Conservation (phyloP, 2,888 invertebrate species). For the Celastrina argiolus region DNA sequence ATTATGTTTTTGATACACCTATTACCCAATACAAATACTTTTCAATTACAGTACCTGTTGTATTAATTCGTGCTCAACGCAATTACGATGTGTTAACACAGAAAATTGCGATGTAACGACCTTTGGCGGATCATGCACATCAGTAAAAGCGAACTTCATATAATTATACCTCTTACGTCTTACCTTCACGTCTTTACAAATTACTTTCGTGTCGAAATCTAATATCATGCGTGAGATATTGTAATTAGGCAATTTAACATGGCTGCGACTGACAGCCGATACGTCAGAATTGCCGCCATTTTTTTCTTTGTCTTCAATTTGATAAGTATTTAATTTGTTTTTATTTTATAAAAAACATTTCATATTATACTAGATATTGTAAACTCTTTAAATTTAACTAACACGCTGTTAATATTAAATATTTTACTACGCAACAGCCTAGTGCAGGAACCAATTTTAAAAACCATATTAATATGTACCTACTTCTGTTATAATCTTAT, state of each 20-base stretch:
- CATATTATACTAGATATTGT: too few relatives aligned
- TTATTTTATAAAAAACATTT: too few relatives aligned
- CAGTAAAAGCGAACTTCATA: constrained; percentile 15
- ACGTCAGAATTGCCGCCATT: background rate
- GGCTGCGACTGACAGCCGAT: background rate
- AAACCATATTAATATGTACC: too few relatives aligned
- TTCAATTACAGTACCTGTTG: background rate
- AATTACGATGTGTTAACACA: background rate
- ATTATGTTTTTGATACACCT: background rate
- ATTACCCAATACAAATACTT: background rate
- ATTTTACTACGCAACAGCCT: too few relatives aligned
- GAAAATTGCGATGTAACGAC: constrained; percentile 15
- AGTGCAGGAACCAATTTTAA: too few relatives aligned
- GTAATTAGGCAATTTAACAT: constrained; percentile 3
- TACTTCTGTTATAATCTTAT: too few relatives aligned
- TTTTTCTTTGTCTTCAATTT: too few relatives aligned
- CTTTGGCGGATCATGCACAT: constrained; percentile 11
- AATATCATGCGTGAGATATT: constrained; percentile 8
- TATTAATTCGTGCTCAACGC: background rate
- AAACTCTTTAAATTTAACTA: too few relatives aligned
- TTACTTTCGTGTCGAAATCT: constrained; percentile 16
- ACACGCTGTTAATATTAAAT: too few relatives aligned
- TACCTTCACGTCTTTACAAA: background rate
- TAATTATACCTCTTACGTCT: constrained; percentile 15
- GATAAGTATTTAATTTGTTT: too few relatives aligned